phyloP scores from a whole-genome alignment of 2,797 vertebrate species.

The Melanitta fusca region DNA sequence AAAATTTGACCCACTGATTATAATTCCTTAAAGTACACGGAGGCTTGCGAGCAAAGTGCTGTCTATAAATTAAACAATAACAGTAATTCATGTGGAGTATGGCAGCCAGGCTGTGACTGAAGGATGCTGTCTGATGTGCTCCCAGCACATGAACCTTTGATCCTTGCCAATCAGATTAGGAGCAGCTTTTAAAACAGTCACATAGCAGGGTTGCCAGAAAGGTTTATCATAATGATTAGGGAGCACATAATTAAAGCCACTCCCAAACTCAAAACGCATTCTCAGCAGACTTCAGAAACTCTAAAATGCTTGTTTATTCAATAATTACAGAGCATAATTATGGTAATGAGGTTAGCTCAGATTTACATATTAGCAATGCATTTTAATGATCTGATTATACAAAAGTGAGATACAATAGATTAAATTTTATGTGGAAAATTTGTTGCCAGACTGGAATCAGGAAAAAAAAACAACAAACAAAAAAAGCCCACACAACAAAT shows the following conservation, averaged over 20 bases:
- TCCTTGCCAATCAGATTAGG: not conserved
- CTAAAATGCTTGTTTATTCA: conserved; percentile 73
- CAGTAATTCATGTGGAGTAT: not conserved
- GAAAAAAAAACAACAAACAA: not conserved
- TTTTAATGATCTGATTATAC: conserved; percentile 81
- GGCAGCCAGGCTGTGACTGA: not conserved
- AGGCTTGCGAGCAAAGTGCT: not conserved
- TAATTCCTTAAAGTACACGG: not conserved
- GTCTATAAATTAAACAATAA: conserved; percentile 6
- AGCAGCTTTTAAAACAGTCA: not conserved
- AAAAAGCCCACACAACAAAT: not conserved
- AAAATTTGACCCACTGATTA: not conserved
- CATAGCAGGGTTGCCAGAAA: not conserved
- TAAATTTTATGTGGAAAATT: conserved; percentile 67
- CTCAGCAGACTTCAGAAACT: conserved; percentile 65
- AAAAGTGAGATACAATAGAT: conserved; percentile 71
- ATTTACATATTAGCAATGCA: conserved; percentile 81
- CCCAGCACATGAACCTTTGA: not conserved
- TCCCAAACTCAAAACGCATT: conserved; percentile 49
- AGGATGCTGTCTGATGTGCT: not conserved
- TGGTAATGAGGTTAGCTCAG: conserved; percentile 73
- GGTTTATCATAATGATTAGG: conserved; percentile 36
- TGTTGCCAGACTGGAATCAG: conserved; percentile 44
- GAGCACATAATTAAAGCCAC: conserved; percentile 45
- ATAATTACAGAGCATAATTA: conserved; percentile 76